Evolutionary conservation across 2,888 invertebrate genomes (phyloP).

Genomic region (Lasioglossum marginatum): DNA sequence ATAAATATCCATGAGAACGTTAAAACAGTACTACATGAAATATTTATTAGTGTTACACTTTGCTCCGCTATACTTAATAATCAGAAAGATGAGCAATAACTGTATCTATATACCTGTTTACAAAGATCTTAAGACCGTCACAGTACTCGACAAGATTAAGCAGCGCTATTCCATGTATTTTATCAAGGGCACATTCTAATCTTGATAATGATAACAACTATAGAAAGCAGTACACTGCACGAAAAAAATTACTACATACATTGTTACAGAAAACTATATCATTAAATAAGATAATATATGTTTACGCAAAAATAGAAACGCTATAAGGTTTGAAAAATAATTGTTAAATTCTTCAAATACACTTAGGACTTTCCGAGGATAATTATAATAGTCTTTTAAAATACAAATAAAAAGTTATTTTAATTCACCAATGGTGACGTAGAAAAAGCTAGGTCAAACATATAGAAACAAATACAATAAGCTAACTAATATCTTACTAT

Average conservation of each 20-base stretch:
- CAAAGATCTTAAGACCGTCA: conserved; percentile 4
- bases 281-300: neutral
- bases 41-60: neutral
- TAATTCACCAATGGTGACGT: no score
- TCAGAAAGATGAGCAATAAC: neutral
- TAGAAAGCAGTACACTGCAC: conserved; percentile 30
- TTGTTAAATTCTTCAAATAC: neutral
- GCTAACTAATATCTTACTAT: neutral
- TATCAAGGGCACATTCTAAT: conserved; percentile 63
- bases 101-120: neutral
- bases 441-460: neutral
- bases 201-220: conserved; percentile 63
- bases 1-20: neutral
- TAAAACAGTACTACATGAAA: neutral
- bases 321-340: neutral
- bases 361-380: neutral
- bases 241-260: neutral
- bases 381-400: neutral
- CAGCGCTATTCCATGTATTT: conserved; percentile 42
- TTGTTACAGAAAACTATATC: neutral
- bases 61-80: neutral
- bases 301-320: neutral
- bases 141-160: conserved; percentile 35
- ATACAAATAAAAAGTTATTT: no score
- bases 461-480: neutral